Percentiles rank a stretch among this genome's conserved stretches.
These are phyloP conservation scores for Caenorhabditis parvicauda DNA, from an alignment of 2,888 invertebrate species.

Conservation along the genomic window DNA sequence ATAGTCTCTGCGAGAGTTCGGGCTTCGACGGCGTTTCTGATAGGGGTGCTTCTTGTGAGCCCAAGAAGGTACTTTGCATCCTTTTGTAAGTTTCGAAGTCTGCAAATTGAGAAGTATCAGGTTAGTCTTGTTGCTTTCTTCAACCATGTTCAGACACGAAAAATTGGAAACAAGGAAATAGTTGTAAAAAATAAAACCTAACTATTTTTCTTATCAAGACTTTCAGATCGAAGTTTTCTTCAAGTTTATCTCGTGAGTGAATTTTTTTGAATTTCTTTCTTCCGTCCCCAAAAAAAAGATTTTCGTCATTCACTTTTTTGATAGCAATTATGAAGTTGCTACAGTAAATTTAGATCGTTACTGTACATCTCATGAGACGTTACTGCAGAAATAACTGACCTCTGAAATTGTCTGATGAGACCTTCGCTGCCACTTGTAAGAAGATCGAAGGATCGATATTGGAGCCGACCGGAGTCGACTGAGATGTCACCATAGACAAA, in stretches of 20 bases:
- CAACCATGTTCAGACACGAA: too few relatives aligned
- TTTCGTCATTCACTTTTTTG: too few relatives aligned
- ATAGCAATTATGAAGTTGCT: background rate
- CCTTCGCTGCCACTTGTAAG: slow-evolving; percentile 7
- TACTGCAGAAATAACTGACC: too few relatives aligned
- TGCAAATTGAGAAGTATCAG: slow-evolving; percentile 1
- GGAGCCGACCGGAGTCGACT: slow-evolving; percentile 12
- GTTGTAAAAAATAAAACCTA: too few relatives aligned
- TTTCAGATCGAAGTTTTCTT: background rate
- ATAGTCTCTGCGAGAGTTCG: too few relatives aligned
- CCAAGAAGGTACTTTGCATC: slow-evolving; percentile 20
- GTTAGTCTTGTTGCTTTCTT: background rate
- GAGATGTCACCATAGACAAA: slow-evolving; percentile 14
- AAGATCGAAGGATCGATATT: slow-evolving; percentile 9
- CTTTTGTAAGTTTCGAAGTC: slow-evolving; percentile 9
- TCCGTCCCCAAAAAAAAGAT: too few relatives aligned
- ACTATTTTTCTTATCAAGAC: too few relatives aligned
- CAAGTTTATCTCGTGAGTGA: background rate
- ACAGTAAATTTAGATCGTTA: too few relatives aligned
- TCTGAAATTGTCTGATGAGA: slow-evolving; percentile 15
- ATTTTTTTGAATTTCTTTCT: too few relatives aligned
- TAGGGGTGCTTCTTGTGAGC: slow-evolving; percentile 6
- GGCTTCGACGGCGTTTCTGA: slow-evolving; percentile 3
- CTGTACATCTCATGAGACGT: too few relatives aligned
- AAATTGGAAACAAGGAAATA: too few relatives aligned